Percentiles rank a stretch among this genome's conserved stretches.
phyloP scores from a whole-genome alignment of 2,888 invertebrate genomes.

The Spialia ferax region DNA sequence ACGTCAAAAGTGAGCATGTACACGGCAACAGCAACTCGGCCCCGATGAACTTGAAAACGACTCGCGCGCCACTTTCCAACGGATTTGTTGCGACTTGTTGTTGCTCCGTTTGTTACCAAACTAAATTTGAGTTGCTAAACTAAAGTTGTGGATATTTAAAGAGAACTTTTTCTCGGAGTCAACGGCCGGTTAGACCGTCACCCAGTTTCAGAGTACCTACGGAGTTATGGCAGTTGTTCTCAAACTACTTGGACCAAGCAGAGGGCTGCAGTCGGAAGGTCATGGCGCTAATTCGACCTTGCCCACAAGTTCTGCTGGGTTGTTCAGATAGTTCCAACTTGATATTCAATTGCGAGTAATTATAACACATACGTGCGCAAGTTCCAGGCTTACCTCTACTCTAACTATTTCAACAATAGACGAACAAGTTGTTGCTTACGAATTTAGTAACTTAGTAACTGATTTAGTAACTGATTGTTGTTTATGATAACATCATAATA shows the following conservation, averaged over 20 bases:
- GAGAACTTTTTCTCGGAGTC: constrained; percentile 86
- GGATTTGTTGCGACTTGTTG: constrained; percentile 84
- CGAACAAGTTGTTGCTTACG: constrained; percentile 3
- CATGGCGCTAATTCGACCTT: constrained; percentile 85
- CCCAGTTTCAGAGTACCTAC: constrained; percentile 84
- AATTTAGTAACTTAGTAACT: too few species aligned
- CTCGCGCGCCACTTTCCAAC: constrained; percentile 83
- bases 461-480: too few species aligned
- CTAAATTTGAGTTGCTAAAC: constrained; percentile 86
- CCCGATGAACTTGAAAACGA: constrained; percentile 81
- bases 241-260: constrained; percentile 81
- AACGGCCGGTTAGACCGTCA: constrained; percentile 84
- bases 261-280: constrained; percentile 82
- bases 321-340: constrained; percentile 52
- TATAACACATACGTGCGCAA: constrained; percentile 58
- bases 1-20: constrained; percentile 43
- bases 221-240: constrained; percentile 87
- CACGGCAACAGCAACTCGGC: constrained; percentile 49
- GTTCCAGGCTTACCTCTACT: constrained; percentile 11
- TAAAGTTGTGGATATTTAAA: constrained; percentile 86
- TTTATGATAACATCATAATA: too few species aligned
- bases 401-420: constrained; percentile 8
- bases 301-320: constrained; percentile 71
- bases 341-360: constrained; percentile 58
- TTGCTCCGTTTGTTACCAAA: constrained; percentile 83